Percentiles rank a stretch among this genome's conserved stretches.
phyloP scores from a whole-genome alignment of 2,113 vertebrate species.

The Eidolon helvum region DNA sequence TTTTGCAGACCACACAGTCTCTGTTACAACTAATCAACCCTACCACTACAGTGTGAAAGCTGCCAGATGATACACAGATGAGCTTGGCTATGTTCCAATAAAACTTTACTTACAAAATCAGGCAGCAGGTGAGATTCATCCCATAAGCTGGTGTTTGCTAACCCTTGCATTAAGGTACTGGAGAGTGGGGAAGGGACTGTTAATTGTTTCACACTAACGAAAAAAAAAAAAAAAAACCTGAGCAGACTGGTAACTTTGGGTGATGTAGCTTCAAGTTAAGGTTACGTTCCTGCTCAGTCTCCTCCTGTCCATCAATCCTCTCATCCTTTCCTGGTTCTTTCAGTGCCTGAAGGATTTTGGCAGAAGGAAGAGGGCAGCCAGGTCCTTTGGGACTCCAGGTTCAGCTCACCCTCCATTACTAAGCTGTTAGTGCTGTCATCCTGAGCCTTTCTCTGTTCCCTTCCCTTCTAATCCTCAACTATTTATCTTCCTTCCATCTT shows the following conservation, averaged over 20 bases:
- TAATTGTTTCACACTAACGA: not conserved
- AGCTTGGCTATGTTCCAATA: not conserved
- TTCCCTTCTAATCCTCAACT: not conserved
- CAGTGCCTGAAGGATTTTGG: not conserved
- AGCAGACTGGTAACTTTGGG: not conserved
- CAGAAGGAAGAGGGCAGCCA: not conserved
- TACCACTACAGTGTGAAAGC: not conserved
- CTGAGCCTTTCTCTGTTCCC: not conserved
- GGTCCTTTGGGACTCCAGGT: accelerated
- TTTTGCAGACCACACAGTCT: not conserved
- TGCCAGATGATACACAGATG: not conserved
- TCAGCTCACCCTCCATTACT: accelerated
- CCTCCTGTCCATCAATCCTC: too few relatives aligned
- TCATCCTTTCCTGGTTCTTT: not conserved
- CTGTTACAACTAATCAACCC: not conserved
- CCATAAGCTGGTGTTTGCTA: not conserved
- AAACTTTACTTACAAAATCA: slow-evolving; percentile 49
- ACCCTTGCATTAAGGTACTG: not conserved
- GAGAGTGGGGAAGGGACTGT: not conserved
- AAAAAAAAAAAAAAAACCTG: not conserved
- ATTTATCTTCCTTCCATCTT: not conserved
- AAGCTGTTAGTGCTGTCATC: not conserved
- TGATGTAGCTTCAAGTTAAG: not conserved
- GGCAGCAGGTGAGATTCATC: not conserved
- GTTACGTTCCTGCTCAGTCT: not conserved